Conservation (phyloP, 2,888 invertebrate genomes). For the Drosophila barbarae region DNA sequence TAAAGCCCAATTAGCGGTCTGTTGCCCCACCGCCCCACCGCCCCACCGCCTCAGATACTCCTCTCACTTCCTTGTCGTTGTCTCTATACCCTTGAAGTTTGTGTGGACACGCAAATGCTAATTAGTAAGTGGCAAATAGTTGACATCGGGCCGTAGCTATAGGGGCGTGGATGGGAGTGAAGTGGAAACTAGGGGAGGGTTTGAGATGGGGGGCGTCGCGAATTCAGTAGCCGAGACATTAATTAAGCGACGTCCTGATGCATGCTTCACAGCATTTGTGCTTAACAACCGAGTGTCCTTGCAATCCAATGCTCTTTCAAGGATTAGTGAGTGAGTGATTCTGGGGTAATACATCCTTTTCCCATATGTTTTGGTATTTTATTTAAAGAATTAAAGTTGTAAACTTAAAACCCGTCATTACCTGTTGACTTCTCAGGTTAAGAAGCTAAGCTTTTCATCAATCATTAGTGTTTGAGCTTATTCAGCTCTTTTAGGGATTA, state of each 20-base stretch:
- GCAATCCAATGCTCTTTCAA: constrained; percentile 1
- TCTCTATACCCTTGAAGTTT: constrained; percentile 40
- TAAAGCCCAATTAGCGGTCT: constrained; percentile 66
- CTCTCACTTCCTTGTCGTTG: not conserved
- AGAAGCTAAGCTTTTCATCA: too few relatives aligned
- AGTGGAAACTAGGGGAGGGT: not conserved
- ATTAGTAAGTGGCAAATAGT: constrained; percentile 69
- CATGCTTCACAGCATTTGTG: constrained; percentile 30
- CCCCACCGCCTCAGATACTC: constrained; percentile 4
- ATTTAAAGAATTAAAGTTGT: not conserved
- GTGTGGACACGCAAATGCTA: constrained; percentile 63
- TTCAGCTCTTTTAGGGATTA: too few relatives aligned
- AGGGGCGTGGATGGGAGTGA: not conserved
- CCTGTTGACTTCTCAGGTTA: too few relatives aligned
- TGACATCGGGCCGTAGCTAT: constrained; percentile 28
- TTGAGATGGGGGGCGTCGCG: constrained; percentile 4
- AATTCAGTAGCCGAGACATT: constrained; percentile 34
- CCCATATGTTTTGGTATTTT: not conserved
- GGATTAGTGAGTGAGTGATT: not conserved
- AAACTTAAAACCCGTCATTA: not conserved
- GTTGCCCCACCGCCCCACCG: not conserved
- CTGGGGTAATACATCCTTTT: not conserved
- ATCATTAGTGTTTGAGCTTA: too few relatives aligned
- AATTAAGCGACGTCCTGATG: constrained; percentile 41
- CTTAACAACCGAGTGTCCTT: constrained; percentile 22